Evolutionary conservation across 2,797 vertebrate genomes (phyloP).

Genomic region (Paedocypris micromegethes): DNA sequence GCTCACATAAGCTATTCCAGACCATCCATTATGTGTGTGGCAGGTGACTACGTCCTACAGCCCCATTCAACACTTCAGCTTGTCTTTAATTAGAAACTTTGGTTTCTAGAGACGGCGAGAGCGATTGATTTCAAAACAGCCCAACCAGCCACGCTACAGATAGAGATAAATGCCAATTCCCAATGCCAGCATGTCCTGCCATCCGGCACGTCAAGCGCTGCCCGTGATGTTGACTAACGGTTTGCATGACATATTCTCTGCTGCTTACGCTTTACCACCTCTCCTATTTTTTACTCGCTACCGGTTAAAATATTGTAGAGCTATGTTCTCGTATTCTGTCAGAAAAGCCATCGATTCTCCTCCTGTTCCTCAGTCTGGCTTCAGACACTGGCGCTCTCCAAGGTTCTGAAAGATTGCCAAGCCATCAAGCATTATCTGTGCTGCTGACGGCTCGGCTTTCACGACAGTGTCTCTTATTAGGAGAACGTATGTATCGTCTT

Average conservation of each 20-base stretch:
- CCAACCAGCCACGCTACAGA: background rate
- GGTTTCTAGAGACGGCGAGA: too few relatives aligned
- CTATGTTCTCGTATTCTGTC: background rate
- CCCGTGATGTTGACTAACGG: slow-evolving; percentile 3
- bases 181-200: background rate
- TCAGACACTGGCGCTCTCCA: slow-evolving; percentile 37
- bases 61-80: background rate
- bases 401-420: slow-evolving; percentile 44
- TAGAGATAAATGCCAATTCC: background rate
- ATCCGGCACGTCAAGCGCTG: background rate
- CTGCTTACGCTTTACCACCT: background rate
- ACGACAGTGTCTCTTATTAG: slow-evolving; percentile 13
- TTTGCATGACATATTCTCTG: slow-evolving; percentile 6
- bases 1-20: background rate
- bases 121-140: too few relatives aligned
- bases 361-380: background rate
- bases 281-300: slow-evolving; percentile 7
- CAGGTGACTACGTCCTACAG: background rate
- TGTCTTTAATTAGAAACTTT: too few relatives aligned
- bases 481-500: background rate
- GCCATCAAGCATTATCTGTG: slow-evolving; percentile 32
- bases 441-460: slow-evolving; percentile 26
- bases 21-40: background rate
- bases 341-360: background rate
- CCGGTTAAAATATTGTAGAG: background rate